phyloP scores from a whole-genome alignment of 2,888 invertebrate genomes.

The Sminthurides aquaticus region DNA sequence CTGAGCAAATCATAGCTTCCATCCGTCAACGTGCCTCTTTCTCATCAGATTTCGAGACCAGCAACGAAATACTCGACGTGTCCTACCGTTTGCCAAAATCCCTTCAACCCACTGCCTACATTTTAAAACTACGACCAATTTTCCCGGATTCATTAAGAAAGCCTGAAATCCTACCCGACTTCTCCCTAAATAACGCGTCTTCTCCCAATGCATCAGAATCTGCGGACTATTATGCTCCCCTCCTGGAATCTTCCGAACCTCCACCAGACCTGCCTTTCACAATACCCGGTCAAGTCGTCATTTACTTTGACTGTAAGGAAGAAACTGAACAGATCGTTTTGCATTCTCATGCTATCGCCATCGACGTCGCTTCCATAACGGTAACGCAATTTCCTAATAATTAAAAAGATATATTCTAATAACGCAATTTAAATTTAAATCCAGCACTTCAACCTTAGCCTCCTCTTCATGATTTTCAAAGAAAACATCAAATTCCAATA shows the following conservation, averaged over 20 bases:
- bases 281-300: slow-evolving; percentile 4
- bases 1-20: too few species aligned
- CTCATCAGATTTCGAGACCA: too few species aligned
- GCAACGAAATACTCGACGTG: not conserved
- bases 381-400: not conserved
- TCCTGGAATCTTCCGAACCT: not conserved
- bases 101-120: slow-evolving; percentile 6
- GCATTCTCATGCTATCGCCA: slow-evolving; percentile 8
- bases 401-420: too few species aligned
- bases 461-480: too few species aligned
- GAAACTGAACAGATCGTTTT: slow-evolving; percentile 9
- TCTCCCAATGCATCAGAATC: not conserved
- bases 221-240: not conserved
- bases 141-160: not conserved
- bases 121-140: slow-evolving; percentile 5
- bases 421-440: not conserved
- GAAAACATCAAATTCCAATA: too few species aligned
- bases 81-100: slow-evolving; percentile 12
- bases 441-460: too few species aligned
- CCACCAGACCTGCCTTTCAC: not conserved
- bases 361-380: slow-evolving; percentile 3
- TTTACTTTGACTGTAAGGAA: slow-evolving; percentile 5
- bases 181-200: not conserved
- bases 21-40: too few species aligned
- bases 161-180: not conserved